Evolutionary conservation across 1,140 invertebrate genomes (phyloP), one percentile per base, ranked within the genome.

Genomic region (Myzus persicae): DNA sequence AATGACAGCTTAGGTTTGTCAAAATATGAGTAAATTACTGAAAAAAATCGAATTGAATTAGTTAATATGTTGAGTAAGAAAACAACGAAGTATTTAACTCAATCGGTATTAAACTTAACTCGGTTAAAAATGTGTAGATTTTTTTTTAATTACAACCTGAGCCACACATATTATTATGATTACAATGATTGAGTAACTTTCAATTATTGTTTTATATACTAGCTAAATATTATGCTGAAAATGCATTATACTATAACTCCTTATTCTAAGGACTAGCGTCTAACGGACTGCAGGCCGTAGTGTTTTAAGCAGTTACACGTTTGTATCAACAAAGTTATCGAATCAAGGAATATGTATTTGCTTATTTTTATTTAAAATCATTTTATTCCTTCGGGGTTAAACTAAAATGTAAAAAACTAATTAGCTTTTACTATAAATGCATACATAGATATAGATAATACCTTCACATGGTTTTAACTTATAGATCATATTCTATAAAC

Each of bases 231-330:
- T 67, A n/a, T n/a, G 31, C 1, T n/a, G 18, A 67, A n/a, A 67
- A n/a, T 0, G 11, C 3, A 67, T n/a, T 3, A 1, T 67, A 2
- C 5, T n/a, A n/a, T 18, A 18, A 11, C 11, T 67, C 2, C 0
- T 67, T n/a, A n/a, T 67, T 67, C 0, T 5, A n/a, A n/a, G n/a
- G n/a, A n/a, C n/a, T n/a, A n/a, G n/a, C n/a, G n/a, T n/a, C n/a
- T 67, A n/a, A 1, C 8, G 8, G 8, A 59, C 8, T 26, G n/a
- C n/a, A n/a, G 31, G 54, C 31, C 3, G 0, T 31, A 31, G 3
- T 31, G 26, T 67, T 9, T 67, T 31, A 31, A 9, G 11, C 0
- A 31, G n/a, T 67, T 31, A 67, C 59, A 67, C 9, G 1, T 67
- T 67, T n/a, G 59, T 67, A 9, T 54, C 26, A 67, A 67, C 31